Conservation (phyloP, 2,888 invertebrate genomes). For the Caenorhabditis becei region DNA sequence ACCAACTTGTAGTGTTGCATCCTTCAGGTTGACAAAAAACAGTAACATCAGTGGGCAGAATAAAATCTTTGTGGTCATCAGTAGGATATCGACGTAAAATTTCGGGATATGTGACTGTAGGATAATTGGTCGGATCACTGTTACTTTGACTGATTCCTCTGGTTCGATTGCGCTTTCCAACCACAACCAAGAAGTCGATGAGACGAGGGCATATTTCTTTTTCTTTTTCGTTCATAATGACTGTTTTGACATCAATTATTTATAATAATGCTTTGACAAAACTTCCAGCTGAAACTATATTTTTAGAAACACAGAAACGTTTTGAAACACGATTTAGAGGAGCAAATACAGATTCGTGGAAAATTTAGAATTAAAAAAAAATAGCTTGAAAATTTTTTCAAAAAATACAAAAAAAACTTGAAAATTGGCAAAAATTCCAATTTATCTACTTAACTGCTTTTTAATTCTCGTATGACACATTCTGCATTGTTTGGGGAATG, state of each 20-base stretch:
- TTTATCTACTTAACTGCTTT: too few relatives aligned
- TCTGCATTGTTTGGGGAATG: too few relatives aligned
- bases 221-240: conserved; percentile 77
- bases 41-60: conserved; percentile 96
- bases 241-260: conserved; percentile 18
- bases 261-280: neutral
- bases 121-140: conserved; percentile 22
- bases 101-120: conserved; percentile 69
- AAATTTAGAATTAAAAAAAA: too few relatives aligned
- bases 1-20: conserved; percentile 86
- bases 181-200: conserved; percentile 95
- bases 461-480: too few relatives aligned
- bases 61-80: conserved; percentile 88
- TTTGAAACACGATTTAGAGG: too few relatives aligned
- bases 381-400: too few relatives aligned
- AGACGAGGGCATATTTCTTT: conserved; percentile 85
- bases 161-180: conserved; percentile 85
- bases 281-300: too few relatives aligned
- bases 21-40: conserved; percentile 99
- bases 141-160: conserved; percentile 52
- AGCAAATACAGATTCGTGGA: too few relatives aligned
- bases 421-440: too few relatives aligned
- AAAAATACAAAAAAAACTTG: too few relatives aligned
- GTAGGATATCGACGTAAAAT: conserved; percentile 84
- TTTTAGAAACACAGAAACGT: too few relatives aligned